Percentiles rank a stretch among this genome's conserved stretches.
Conservation (phyloP, 2,888 invertebrate species). For the Hypercompe scribonia region DNA sequence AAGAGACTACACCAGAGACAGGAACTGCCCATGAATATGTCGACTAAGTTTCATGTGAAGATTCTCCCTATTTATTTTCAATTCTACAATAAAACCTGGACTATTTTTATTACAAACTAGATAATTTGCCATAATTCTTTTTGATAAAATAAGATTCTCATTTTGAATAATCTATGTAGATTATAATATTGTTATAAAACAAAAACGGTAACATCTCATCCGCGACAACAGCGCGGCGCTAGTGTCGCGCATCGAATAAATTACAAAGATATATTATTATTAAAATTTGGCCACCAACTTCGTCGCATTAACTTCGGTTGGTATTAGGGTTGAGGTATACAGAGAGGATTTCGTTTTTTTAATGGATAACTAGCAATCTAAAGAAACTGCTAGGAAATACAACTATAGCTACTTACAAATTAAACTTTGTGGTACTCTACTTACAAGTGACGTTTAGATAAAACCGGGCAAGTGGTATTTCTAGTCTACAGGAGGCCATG, state of each 20-base stretch:
- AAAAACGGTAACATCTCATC: slow-evolving; percentile 36
- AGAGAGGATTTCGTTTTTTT: slow-evolving; percentile 33
- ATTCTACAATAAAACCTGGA: background rate
- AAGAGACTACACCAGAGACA: background rate
- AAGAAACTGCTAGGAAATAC: background rate
- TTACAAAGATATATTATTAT: slow-evolving; percentile 86
- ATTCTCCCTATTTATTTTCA: background rate
- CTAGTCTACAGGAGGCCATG: too few relatives aligned
- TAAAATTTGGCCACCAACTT: slow-evolving; percentile 84
- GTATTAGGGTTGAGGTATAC: slow-evolving; percentile 56
- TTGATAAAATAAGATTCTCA: slow-evolving; percentile 6
- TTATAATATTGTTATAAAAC: slow-evolving; percentile 35
- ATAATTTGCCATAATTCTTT: slow-evolving; percentile 6
- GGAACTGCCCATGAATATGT: background rate
- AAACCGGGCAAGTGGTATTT: too few relatives aligned
- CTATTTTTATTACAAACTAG: background rate
- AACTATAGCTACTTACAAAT: too few relatives aligned
- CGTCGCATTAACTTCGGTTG: slow-evolving; percentile 74
- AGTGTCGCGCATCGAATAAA: slow-evolving; percentile 79
- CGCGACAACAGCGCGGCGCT: slow-evolving; percentile 63
- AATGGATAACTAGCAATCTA: background rate
- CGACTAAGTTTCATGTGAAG: background rate
- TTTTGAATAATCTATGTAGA: slow-evolving; percentile 32
- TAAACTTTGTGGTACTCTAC: too few relatives aligned
- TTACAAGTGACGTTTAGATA: too few relatives aligned